These are phyloP conservation scores for Melitaea athalia DNA, from an alignment of 2,888 invertebrate species.

Conservation along the genomic window DNA sequence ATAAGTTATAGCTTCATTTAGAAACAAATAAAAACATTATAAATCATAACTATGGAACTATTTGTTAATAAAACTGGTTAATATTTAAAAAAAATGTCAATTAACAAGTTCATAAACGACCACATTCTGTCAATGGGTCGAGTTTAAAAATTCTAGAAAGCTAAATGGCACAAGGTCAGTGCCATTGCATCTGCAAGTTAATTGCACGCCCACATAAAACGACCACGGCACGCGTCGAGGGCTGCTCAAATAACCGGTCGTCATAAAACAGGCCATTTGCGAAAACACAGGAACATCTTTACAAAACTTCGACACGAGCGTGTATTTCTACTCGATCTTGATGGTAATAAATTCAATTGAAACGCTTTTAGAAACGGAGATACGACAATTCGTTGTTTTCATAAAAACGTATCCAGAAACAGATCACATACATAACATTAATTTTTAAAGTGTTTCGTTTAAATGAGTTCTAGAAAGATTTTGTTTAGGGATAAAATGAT, in stretches of 20 bases:
- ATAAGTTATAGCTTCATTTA: too few species aligned
- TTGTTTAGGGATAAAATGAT: not conserved
- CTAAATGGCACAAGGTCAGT: constrained; percentile 50
- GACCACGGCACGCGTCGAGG: constrained; percentile 50
- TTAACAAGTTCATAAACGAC: not conserved
- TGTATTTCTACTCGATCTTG: constrained; percentile 8
- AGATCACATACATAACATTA: constrained; percentile 1
- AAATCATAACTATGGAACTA: not conserved
- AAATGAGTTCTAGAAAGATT: not conserved
- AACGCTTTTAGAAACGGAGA: constrained; percentile 8
- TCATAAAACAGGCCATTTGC: constrained; percentile 48
- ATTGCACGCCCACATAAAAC: constrained; percentile 45
- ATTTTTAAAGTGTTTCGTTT: not conserved
- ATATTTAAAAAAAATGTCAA: not conserved
- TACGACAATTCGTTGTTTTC: constrained; percentile 16
- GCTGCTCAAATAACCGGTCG: constrained; percentile 47
- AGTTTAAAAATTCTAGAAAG: constrained; percentile 28
- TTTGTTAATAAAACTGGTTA: not conserved
- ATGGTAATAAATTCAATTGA: constrained; percentile 7
- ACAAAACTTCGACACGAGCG: constrained; percentile 41
- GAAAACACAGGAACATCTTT: constrained; percentile 42
- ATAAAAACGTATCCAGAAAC: not conserved
- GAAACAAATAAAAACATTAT: not conserved
- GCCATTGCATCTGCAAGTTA: constrained; percentile 51
- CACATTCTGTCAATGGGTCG: not conserved